These are phyloP conservation scores for Eupleurogrammus muticus DNA, from an alignment of 2,797 vertebrate genomes.

Conservation along the genomic window DNA sequence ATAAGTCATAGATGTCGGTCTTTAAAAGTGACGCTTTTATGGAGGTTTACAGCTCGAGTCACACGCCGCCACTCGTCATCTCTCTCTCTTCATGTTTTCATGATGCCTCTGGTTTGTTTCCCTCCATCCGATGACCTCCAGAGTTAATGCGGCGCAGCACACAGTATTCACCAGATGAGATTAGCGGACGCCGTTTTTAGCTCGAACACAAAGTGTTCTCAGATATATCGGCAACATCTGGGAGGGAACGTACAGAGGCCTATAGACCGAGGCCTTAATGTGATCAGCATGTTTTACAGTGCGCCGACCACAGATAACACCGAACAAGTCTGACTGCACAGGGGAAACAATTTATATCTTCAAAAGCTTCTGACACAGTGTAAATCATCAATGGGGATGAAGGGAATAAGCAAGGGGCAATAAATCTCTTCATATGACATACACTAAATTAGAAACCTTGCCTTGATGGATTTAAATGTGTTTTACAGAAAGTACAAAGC, in stretches of 20 bases:
- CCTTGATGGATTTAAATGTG: not conserved
- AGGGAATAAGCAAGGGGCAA: constrained; percentile 21
- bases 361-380: not conserved
- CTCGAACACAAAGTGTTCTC: constrained; percentile 51
- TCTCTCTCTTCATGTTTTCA: not conserved
- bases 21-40: constrained; percentile 19
- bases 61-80: not conserved
- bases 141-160: constrained; percentile 30
- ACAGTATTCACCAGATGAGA: constrained; percentile 47
- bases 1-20: constrained; percentile 25
- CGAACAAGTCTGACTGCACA: not conserved
- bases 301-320: constrained; percentile 15
- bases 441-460: not conserved
- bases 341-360: constrained; percentile 18
- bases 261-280: constrained; percentile 34
- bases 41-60: constrained; percentile 5
- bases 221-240: constrained; percentile 37
- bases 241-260: constrained; percentile 28
- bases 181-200: constrained; percentile 54
- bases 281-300: constrained; percentile 41
- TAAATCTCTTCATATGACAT: constrained; percentile 29
- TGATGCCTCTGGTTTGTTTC: constrained; percentile 9
- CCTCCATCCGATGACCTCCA: constrained; percentile 24
- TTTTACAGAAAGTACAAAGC: not conserved
- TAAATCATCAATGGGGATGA: constrained; percentile 33